phyloP scores from a whole-genome alignment of 1,140 invertebrate species.

The Ostrea denselamellosa region DNA sequence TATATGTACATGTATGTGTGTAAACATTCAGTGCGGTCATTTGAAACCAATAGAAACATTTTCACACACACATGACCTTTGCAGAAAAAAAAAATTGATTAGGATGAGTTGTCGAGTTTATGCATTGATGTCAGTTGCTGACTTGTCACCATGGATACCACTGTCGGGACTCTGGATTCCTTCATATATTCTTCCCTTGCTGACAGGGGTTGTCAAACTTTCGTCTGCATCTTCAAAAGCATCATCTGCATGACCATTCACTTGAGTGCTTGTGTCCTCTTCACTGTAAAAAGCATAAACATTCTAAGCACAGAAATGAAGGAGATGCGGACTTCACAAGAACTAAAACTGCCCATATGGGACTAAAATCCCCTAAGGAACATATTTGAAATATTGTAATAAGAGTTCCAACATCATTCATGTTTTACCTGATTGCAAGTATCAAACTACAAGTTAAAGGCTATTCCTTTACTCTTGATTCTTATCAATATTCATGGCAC shows the following conservation, averaged over 20 bases:
- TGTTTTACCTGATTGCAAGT: too few relatives aligned
- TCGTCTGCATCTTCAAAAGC: conserved; percentile 60
- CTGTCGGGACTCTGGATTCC: conserved; percentile 65
- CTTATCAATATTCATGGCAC: too few relatives aligned
- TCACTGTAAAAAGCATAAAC: conserved; percentile 31
- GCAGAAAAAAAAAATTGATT: conserved; percentile 17
- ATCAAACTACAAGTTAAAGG: too few relatives aligned
- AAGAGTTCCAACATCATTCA: too few relatives aligned
- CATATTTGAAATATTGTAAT: too few relatives aligned
- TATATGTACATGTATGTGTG: background rate
- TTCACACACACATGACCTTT: conserved; percentile 3
- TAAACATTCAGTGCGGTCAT: background rate
- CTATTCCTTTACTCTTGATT: too few relatives aligned
- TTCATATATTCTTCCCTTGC: conserved; percentile 59
- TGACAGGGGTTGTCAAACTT: conserved; percentile 52
- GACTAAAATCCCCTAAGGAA: too few relatives aligned
- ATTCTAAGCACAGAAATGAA: background rate
- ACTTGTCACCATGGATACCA: conserved; percentile 66
- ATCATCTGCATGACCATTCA: conserved; percentile 48
- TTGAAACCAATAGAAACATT: background rate
- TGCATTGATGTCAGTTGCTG: conserved; percentile 60
- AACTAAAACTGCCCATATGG: too few relatives aligned
- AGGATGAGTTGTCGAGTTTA: conserved; percentile 38
- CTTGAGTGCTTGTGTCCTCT: background rate
- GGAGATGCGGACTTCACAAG: background rate